Conservation (phyloP, 2,888 invertebrate species). For the Drosophila prolongata region DNA sequence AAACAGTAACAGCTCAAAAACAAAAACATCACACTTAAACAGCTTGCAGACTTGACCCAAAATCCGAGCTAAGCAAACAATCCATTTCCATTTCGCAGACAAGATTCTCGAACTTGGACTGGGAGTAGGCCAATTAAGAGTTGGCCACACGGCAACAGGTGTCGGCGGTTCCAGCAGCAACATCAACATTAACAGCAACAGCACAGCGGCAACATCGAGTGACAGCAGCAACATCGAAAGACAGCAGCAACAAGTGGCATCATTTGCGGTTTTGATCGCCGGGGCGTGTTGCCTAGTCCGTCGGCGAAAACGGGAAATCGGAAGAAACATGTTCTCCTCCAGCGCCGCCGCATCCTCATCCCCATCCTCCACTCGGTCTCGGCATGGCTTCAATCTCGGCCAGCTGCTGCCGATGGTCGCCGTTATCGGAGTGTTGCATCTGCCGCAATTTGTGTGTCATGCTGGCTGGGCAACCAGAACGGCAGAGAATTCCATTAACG, state of each 20-base stretch:
- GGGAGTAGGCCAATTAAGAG: slow-evolving; percentile 51
- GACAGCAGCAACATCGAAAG: slow-evolving; percentile 26
- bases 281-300: slow-evolving; percentile 25
- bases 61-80: slow-evolving; percentile 4
- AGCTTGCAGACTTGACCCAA: slow-evolving; percentile 6
- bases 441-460: slow-evolving; percentile 77
- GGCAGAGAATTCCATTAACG: slow-evolving; percentile 47
- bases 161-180: slow-evolving; percentile 5
- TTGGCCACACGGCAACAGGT: slow-evolving; percentile 11
- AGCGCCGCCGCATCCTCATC: slow-evolving; percentile 6
- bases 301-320: slow-evolving; percentile 65
- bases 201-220: slow-evolving; percentile 41
- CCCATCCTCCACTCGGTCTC: not conserved
- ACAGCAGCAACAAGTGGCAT: slow-evolving; percentile 65
- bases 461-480: slow-evolving; percentile 81
- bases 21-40: not conserved
- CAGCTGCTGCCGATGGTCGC: slow-evolving; percentile 61
- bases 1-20: too few relatives aligned
- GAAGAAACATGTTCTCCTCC: slow-evolving; percentile 79
- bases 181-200: not conserved
- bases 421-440: slow-evolving; percentile 74
- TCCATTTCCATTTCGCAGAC: slow-evolving; percentile 32
- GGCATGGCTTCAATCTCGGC: slow-evolving; percentile 11
- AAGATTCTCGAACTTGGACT: slow-evolving; percentile 31
- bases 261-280: slow-evolving; percentile 58